These are phyloP conservation scores for Balanococcus diminutus DNA, from an alignment of 2,888 invertebrate species.

Conservation along the genomic window DNA sequence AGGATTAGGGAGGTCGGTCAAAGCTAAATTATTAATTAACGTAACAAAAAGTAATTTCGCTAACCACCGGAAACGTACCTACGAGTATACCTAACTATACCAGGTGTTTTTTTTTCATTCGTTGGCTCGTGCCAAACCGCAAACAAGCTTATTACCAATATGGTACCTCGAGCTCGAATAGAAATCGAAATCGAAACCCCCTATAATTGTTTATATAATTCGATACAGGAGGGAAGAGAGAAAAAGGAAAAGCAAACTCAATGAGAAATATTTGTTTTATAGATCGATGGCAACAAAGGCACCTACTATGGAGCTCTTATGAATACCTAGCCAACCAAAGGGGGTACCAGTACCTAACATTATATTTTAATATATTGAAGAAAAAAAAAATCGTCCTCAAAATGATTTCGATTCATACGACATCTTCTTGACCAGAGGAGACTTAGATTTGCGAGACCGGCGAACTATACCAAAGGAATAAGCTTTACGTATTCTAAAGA, in stretches of 20 bases:
- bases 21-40: constrained; percentile 21
- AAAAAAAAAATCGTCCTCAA: not conserved
- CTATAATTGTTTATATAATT: not conserved
- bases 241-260: not conserved
- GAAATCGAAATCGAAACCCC: not conserved
- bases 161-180: constrained; percentile 1
- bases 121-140: constrained; percentile 26
- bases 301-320: too few relatives aligned
- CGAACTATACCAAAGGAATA: not conserved
- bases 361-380: not conserved
- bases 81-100: not conserved
- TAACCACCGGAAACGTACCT: constrained; percentile 14
- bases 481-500: not conserved
- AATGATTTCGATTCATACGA: constrained; percentile 21
- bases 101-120: not conserved
- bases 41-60: constrained; percentile 34
- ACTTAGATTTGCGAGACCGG: not conserved
- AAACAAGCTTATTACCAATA: constrained; percentile 15
- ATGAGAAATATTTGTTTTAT: constrained; percentile 25
- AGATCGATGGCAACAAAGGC: not conserved
- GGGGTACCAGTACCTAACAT: not conserved
- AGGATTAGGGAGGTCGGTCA: not conserved
- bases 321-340: too few relatives aligned
- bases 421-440: too few relatives aligned
- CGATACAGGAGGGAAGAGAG: not conserved